These are phyloP conservation scores for Punctoribates punctum DNA, from an alignment of 2,888 invertebrate species.

Conservation along the genomic window DNA sequence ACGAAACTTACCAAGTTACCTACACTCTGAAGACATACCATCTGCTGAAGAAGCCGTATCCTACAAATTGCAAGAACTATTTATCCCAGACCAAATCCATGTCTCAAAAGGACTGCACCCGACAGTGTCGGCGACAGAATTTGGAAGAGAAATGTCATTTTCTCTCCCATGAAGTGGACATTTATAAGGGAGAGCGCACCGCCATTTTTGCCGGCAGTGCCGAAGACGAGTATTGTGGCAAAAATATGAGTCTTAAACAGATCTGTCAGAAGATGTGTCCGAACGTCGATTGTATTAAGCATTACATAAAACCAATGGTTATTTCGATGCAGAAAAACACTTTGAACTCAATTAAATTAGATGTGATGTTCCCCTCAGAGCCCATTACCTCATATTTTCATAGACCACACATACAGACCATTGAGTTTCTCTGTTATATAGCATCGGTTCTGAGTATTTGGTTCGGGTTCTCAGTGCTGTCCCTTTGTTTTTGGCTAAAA, in stretches of 20 bases:
- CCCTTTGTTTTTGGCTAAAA: background rate
- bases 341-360: background rate
- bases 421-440: background rate
- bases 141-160: background rate
- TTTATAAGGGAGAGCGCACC: background rate
- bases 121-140: background rate
- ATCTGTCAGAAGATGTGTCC: no score
- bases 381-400: background rate
- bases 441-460: background rate
- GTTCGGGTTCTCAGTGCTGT: constrained; percentile 54
- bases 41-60: background rate
- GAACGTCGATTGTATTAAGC: background rate
- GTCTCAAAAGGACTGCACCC: background rate
- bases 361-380: background rate
- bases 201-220: background rate
- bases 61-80: background rate
- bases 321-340: background rate
- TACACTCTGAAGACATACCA: background rate
- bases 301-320: background rate
- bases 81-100: background rate
- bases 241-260: no score
- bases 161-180: background rate
- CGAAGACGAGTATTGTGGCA: no score
- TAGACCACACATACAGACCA: background rate
- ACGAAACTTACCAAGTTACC: background rate